Percentiles rank a stretch among this genome's conserved stretches.
Evolutionary conservation across 2,113 vertebrate genomes (phyloP).

Genomic region (Pica pica): DNA sequence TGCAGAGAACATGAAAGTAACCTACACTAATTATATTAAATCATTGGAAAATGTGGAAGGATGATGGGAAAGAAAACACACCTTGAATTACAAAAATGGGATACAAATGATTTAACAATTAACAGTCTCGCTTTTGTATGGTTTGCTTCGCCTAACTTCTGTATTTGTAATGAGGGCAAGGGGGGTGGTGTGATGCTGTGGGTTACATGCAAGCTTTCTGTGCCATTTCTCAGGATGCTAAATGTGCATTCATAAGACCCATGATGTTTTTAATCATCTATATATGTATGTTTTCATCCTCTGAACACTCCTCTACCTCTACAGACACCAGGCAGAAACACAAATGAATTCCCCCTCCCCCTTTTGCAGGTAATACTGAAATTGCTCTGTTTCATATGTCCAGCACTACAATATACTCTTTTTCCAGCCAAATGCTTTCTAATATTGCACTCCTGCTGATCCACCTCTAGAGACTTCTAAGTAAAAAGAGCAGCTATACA

Average conservation of each 20-base stretch:
- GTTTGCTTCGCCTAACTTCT: not conserved
- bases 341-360: not conserved
- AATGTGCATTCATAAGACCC: not conserved
- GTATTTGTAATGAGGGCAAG: not conserved
- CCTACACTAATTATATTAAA: not conserved
- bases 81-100: not conserved
- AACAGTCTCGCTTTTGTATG: not conserved
- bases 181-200: not conserved
- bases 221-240: not conserved
- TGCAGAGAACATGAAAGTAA: not conserved
- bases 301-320: not conserved
- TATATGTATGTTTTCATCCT: not conserved
- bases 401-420: not conserved
- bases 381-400: not conserved
- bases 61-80: not conserved
- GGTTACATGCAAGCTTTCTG: not conserved
- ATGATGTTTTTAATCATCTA: not conserved
- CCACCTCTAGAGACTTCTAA: not conserved
- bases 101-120: not conserved
- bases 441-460: not conserved
- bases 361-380: not conserved
- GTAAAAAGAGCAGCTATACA: not conserved
- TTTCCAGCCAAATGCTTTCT: not conserved
- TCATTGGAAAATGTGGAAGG: not conserved
- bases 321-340: not conserved